phyloP scores from a whole-genome alignment of 2,888 invertebrate genomes.

The Chymomyza procnemis region DNA sequence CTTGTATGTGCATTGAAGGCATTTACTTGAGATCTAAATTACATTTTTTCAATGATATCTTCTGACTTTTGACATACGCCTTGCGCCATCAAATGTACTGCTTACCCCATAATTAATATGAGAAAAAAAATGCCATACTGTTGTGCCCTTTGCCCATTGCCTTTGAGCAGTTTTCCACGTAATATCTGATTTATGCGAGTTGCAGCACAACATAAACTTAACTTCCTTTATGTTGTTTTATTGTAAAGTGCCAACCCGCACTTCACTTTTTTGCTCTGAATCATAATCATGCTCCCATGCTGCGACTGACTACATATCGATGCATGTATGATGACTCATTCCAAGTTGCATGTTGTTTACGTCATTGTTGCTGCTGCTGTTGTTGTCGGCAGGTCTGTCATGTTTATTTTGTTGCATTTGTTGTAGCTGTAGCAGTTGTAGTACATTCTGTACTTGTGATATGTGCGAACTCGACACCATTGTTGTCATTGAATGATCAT shows the following conservation, averaged over 20 bases:
- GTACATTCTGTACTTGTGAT: conserved; percentile 12
- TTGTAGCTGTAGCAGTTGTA: too few relatives aligned
- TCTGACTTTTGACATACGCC: too few relatives aligned
- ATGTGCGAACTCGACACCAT: conserved; percentile 58
- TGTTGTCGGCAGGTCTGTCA: conserved; percentile 4
- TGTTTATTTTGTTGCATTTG: conserved; percentile 16
- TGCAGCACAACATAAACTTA: conserved; percentile 21
- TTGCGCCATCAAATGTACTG: too few relatives aligned
- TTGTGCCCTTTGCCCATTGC: neutral
- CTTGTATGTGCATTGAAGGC: too few relatives aligned
- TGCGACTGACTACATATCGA: neutral
- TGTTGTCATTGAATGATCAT: conserved; percentile 54
- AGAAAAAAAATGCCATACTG: too few relatives aligned
- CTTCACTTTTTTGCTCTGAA: neutral
- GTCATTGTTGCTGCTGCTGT: conserved; percentile 41
- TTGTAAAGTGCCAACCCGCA: conserved; percentile 16
- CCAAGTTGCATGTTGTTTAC: conserved; percentile 47
- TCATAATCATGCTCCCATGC: neutral
- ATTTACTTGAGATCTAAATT: too few relatives aligned
- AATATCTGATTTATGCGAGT: neutral
- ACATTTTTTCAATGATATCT: too few relatives aligned
- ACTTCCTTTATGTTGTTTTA: too few relatives aligned
- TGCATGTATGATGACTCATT: conserved; percentile 10
- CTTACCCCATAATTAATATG: too few relatives aligned
- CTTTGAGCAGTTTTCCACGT: neutral